Evolutionary conservation across 2,797 vertebrate species (phyloP), one percentile per base, ranked within the genome.

Genomic region (Falco columbarius): DNA sequence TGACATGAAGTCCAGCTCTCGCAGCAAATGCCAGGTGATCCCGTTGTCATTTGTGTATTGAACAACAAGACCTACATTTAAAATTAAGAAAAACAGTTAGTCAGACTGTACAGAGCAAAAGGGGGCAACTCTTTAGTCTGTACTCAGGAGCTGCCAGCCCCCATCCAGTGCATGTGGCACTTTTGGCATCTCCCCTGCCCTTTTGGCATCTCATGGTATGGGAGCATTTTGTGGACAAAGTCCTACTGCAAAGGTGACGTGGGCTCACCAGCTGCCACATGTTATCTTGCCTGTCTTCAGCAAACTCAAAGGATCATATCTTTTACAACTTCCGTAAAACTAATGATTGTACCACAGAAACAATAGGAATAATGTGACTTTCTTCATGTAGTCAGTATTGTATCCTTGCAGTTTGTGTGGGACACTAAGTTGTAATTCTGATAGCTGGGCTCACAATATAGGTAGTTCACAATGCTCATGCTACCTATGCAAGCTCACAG

Each of bases 21-120:
- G 97, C 44, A 99, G 97, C 91, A 99, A 98, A 92, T 99, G 98
- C 99, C 99, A 99, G 91, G 98, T 98, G 65, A 99, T 98, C 5
- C 99, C 99, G 3, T 99, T 99, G 96, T 99, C 99, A 68, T 98
- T 99, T 36, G 99, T 99, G 96, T 99, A 99, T 81, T 99, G 99
- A 92, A 99, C 98, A 62, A 99, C 96, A 62, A 99, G 98, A 18
- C 99, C 99, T 99, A 65, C 23, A 51, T 80, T 94, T 75, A 74
- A 91, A 96, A 95, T 67, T 24, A 79, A 77, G 54, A 91, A 90
- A 95, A 86, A n/a, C 34, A 86, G 59, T 95, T 65, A 91, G 44
- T 87, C 72, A 55, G 70, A 75, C 23, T 29, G 47, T 51, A 68
- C 51, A 59, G n/a, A 80, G 52, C 61, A 68, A 58, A 74, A 22